Conservation (phyloP, 2,113 vertebrate genomes). For the Chlorocebus sabaeus region DNA sequence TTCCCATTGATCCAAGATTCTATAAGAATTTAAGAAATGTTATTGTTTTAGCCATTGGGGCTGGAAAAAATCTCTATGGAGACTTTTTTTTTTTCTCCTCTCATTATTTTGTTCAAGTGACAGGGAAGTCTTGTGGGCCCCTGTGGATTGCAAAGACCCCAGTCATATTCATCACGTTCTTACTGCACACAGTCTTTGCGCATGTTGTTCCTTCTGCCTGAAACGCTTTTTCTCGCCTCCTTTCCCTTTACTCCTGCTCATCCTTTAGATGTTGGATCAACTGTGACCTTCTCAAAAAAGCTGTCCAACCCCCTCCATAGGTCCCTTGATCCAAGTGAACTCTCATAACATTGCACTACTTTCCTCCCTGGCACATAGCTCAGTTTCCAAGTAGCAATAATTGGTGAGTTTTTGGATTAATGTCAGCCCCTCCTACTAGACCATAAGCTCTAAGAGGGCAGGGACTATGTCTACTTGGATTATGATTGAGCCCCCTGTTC, state of each 20-base stretch:
- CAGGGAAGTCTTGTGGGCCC: background rate
- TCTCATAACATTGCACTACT: fast-evolving
- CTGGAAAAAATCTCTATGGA: background rate
- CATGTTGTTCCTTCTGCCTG: background rate
- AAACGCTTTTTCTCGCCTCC: background rate
- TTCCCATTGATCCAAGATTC: background rate
- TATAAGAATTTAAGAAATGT: background rate
- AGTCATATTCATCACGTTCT: background rate
- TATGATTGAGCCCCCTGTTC: background rate
- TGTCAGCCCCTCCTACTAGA: background rate
- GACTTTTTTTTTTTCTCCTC: background rate
- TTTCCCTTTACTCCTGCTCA: background rate
- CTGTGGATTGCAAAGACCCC: background rate
- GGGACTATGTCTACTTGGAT: background rate
- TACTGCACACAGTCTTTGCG: background rate
- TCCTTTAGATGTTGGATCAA: background rate
- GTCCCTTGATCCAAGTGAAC: background rate
- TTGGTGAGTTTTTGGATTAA: background rate
- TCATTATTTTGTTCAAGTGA: background rate
- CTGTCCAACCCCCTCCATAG: background rate
- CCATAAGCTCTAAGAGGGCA: background rate
- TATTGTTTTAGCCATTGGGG: background rate
- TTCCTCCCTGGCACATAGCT: background rate
- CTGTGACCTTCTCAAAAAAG: background rate
- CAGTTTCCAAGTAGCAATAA: background rate